Base-by-base conservation (phyloP, 2,888 invertebrate genomes). In the Liodrosophila aerea region DNA sequence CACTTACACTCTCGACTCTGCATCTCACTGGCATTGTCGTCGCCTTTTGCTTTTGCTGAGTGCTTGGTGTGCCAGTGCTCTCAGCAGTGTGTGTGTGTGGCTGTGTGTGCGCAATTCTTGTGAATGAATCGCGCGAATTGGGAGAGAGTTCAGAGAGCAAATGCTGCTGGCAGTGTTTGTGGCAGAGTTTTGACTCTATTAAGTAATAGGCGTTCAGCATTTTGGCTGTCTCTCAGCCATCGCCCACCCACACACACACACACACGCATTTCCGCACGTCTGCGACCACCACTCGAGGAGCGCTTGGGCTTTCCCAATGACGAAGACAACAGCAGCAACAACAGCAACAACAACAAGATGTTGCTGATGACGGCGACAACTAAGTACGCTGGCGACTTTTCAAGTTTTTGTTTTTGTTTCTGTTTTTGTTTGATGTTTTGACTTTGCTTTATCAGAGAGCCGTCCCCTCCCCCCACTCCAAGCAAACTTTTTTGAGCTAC, bases 141-240 rank as follows among this genome's bases (percentile, higher is more conserved):
- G 47, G 54, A 56, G 62, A 61, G 62, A 58, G 62, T 58, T 22
- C 22, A 51, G 15, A 49, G 47, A 44, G 36, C n/a, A 16, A 16
- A 11, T 40, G 46, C 44, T 36, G 49, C 49, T 45, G 62, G 57
- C 57, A 22, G 39, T 52, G 47, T 41, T 49, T 50, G 52, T 64
- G 66, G 34, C 53, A 72, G 65, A 76, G 74, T 73, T 22, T 77
- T 65, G 73, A 75, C 82, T 86, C 74, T 77, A 76, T 77, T 85
- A 75, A 76, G 73, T 80, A 80, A 73, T 75, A 78, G 86, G 86
- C 71, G 75, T 74, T 37, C 87, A 86, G 86, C 56, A 61, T 68
- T 52, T 50, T 63, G 61, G 58, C 58, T 46, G 53, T 11, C 45
- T 40, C 54, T 53, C 7, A 37, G 22, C 51, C 64, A 63, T 12